Base-by-base conservation (phyloP, 2,797 vertebrate genomes). In the Yasuhikotakia modesta region DNA sequence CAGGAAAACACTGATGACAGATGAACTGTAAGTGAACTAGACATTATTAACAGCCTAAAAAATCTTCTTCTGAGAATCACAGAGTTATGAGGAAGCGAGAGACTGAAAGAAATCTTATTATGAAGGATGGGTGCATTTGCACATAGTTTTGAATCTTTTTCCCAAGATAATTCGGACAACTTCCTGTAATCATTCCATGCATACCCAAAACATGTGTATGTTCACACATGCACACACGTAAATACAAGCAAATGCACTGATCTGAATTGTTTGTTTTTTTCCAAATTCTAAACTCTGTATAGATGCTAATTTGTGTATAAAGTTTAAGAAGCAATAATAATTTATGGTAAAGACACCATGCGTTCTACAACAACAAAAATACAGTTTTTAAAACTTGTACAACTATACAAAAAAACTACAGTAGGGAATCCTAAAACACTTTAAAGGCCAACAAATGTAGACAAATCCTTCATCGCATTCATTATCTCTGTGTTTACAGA, bases 181-280 rank as follows among this genome's bases (percentile, higher is more conserved):
- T 79, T 79, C 64, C 78, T 79, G 70, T 52, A 73, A 73, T 46
- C 50, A 48, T 79, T 57, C 7, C 52, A 57, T 57, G 27, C 53
- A 72, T 60, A 35, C 52, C 69, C 32, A 46, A n/a, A 48, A 61
- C 22, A 30, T 14, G 46, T 21, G 48, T 45, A 24, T 2, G 55
- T 24, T 58, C 53, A 58, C 50, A 48, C 6, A 10, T 72, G 39
- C 32, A 70, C 21, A 1, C 5, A 70, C 39, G 17, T 53, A 70
- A 24, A 70, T 32, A 12, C 46, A 7, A 19, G 17, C 13, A 46
- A 27, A 27, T 17, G 24, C 5, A 43, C 63, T 66, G 60, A 11
- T 70, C 14, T 30, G 4, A 72, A 48, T 17, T 48, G 22, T 46
- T 72, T 22, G 35, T 53, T 5, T n/a, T n/a, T n/a, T 7, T 24